These are phyloP conservation scores for Tipula lateralis DNA, from an alignment of 2,888 invertebrate genomes.

Conservation along the genomic window DNA sequence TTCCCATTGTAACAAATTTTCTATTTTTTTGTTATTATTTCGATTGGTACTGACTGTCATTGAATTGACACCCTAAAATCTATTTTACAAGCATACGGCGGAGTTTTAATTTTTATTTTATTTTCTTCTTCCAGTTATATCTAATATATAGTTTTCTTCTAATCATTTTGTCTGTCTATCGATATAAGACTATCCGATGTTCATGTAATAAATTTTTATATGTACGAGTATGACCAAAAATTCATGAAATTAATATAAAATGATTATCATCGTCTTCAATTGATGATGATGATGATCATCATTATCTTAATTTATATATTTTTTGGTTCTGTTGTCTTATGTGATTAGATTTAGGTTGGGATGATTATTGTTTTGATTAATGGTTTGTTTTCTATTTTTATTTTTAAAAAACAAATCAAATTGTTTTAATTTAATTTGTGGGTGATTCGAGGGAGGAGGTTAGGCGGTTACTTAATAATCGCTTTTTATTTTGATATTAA, in stretches of 20 bases:
- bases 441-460: background rate
- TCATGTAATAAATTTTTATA: background rate
- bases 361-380: conserved; percentile 29
- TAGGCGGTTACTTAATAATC: background rate
- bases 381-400: background rate
- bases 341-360: conserved; percentile 28
- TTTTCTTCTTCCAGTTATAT: background rate
- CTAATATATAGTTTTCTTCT: background rate
- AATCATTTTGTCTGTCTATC: conserved; percentile 6
- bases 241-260: background rate
- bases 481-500: background rate
- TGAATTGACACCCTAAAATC: conserved; percentile 30
- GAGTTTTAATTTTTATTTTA: conserved; percentile 25
- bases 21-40: background rate
- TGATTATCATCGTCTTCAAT: background rate
- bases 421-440: conserved; percentile 11
- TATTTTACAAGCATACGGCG: conserved; percentile 30
- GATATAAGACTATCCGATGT: background rate
- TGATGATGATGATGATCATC: background rate
- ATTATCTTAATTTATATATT: too few relatives aligned
- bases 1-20: background rate
- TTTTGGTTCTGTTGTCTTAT: background rate
- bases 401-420: background rate
- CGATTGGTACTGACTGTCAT: conserved; percentile 30
- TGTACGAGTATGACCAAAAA: background rate